phyloP scores from a whole-genome alignment of 2,888 invertebrate genomes.

The Aromia moschata region DNA sequence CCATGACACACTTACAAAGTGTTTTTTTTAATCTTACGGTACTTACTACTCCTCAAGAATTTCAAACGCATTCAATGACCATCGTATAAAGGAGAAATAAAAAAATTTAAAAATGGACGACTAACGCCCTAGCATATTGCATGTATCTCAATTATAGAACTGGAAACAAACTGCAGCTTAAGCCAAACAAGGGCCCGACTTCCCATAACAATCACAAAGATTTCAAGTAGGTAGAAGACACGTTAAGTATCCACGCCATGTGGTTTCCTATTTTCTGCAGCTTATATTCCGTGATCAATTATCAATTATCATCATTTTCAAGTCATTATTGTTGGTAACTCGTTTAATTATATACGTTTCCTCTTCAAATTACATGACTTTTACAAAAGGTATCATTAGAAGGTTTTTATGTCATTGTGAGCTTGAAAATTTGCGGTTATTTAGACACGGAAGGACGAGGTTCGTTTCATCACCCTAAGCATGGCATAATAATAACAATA shows the following conservation, averaged over 20 bases:
- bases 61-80: too few relatives aligned
- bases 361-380: constrained; percentile 42
- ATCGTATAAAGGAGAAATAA: too few relatives aligned
- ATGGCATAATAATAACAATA: constrained; percentile 13
- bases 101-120: too few relatives aligned
- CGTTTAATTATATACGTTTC: constrained; percentile 48
- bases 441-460: constrained; percentile 42
- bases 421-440: constrained; percentile 41
- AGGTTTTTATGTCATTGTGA: constrained; percentile 42
- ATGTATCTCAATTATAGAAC: too few relatives aligned
- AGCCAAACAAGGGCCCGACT: constrained; percentile 21
- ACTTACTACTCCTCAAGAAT: too few relatives aligned
- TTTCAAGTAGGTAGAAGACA: constrained; percentile 17
- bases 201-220: constrained; percentile 30
- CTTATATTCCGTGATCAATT: constrained; percentile 42
- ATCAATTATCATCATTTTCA: constrained; percentile 46
- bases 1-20: too few relatives aligned
- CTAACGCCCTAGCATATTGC: too few relatives aligned
- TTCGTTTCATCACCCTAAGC: constrained; percentile 23
- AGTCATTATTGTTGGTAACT: constrained; percentile 44
- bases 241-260: constrained; percentile 21
- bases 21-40: too few relatives aligned
- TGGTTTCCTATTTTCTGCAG: constrained; percentile 29
- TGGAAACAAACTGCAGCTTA: too few relatives aligned
- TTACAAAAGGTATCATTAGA: constrained; percentile 41